These are phyloP conservation scores for Heliconius erato DNA, from an alignment of 2,888 invertebrate species.

Conservation along the genomic window DNA sequence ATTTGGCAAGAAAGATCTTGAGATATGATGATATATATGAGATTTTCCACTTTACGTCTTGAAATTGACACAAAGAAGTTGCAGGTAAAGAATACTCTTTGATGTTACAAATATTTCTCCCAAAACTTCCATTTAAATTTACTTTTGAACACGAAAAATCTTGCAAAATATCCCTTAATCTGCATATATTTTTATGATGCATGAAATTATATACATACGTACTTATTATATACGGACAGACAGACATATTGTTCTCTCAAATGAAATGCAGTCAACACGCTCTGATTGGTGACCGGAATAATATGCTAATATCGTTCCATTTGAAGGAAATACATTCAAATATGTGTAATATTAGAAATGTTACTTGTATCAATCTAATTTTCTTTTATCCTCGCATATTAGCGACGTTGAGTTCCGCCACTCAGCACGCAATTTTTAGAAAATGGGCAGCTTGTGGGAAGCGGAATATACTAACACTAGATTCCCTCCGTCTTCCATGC, in stretches of 20 bases:
- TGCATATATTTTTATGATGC: constrained; percentile 16
- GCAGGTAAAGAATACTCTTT: too few relatives aligned
- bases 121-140: neutral
- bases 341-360: neutral
- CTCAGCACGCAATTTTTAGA: too few relatives aligned
- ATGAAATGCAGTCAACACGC: constrained; percentile 49
- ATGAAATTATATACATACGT: constrained; percentile 19
- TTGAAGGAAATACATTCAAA: constrained; percentile 6
- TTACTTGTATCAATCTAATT: neutral
- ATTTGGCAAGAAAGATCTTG: too few relatives aligned
- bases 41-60: too few relatives aligned
- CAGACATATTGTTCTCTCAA: constrained; percentile 25
- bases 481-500: too few relatives aligned
- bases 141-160: neutral
- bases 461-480: too few relatives aligned
- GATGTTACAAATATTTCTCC: neutral
- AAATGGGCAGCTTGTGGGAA: too few relatives aligned
- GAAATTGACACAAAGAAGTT: too few relatives aligned
- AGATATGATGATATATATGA: too few relatives aligned
- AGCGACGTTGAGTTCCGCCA: too few relatives aligned
- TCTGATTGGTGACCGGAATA: constrained; percentile 51
- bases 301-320: constrained; percentile 44
- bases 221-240: neutral
- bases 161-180: neutral
- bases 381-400: too few relatives aligned